Evolutionary conservation across 2,797 vertebrate genomes (phyloP).

Genomic region (Trichosurus vulpecula): DNA sequence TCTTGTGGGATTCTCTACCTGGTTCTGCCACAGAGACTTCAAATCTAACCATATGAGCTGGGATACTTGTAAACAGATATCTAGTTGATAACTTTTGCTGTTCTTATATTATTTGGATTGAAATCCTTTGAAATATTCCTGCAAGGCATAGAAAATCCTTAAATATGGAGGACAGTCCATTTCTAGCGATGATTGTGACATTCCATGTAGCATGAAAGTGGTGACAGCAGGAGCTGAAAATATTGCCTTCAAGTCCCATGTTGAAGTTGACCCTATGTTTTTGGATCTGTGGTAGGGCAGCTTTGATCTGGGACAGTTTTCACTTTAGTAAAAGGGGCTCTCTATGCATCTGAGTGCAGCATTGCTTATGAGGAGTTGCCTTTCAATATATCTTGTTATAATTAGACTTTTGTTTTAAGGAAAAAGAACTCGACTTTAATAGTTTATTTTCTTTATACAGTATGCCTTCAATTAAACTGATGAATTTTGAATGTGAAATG

Average conservation of each 20-base stretch:
- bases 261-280: slow-evolving; percentile 17
- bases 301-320: background rate
- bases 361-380: background rate
- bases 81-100: background rate
- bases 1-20: background rate
- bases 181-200: background rate
- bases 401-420: slow-evolving; percentile 34
- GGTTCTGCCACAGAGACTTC: background rate
- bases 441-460: slow-evolving; percentile 12
- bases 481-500: background rate
- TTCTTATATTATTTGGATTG: background rate
- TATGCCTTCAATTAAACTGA: slow-evolving; percentile 1
- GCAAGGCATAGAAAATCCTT: background rate
- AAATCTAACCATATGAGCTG: background rate
- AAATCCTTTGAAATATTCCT: background rate
- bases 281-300: slow-evolving; percentile 20
- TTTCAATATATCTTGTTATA: slow-evolving; percentile 4
- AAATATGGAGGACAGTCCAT: background rate
- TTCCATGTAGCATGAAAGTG: background rate
- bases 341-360: background rate
- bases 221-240: slow-evolving; percentile 14
- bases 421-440: slow-evolving; percentile 28
- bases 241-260: background rate
- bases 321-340: slow-evolving; percentile 7
- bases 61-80: slow-evolving; percentile 10